Percentiles rank a stretch among this genome's conserved stretches.
Conservation (phyloP, 2,113 vertebrate genomes). For the Turdus rufiventris region DNA sequence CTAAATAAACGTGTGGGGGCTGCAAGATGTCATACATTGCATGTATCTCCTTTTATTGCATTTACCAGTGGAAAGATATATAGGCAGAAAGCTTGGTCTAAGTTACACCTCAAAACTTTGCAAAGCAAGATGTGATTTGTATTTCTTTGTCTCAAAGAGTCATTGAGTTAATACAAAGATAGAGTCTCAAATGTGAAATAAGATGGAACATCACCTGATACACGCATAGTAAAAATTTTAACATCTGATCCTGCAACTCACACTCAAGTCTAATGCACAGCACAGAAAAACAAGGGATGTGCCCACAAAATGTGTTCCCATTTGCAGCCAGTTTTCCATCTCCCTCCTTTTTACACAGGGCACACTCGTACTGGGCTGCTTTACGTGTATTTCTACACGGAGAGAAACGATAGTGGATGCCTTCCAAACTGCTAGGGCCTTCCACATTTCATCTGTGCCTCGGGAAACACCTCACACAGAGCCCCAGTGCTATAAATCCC, state of each 20-base stretch:
- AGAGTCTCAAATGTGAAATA: neutral
- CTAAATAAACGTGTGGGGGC: neutral
- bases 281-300: neutral
- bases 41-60: neutral
- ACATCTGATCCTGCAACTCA: neutral
- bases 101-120: neutral
- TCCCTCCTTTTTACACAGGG: neutral
- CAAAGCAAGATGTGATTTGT: neutral
- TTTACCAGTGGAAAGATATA: neutral
- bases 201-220: neutral
- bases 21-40: neutral
- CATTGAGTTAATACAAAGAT: no score
- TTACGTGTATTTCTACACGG: neutral
- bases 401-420: neutral
- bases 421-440: neutral
- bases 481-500: neutral
- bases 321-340: neutral
- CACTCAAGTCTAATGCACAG: neutral
- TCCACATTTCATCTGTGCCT: neutral
- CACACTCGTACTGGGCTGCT: neutral
- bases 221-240: neutral
- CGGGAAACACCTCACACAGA: accelerated
- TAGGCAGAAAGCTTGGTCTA: neutral
- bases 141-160: no score
- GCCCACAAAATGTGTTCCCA: neutral